Conservation (phyloP, 2,113 vertebrate genomes). For the Cebidichthys violaceus region DNA sequence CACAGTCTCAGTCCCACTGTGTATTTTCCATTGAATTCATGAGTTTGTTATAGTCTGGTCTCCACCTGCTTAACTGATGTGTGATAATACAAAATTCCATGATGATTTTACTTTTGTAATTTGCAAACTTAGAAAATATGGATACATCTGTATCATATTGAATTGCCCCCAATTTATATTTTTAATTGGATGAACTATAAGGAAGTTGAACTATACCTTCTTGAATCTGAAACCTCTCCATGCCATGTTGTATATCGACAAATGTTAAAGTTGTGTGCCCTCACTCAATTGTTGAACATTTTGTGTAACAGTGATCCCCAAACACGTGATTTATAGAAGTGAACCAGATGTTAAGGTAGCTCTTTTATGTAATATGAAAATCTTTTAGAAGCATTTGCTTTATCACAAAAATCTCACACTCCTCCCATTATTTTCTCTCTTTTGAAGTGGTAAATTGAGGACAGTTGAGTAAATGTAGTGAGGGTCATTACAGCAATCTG, state of each 20-base stretch:
- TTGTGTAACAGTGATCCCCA: background rate
- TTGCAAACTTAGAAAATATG: background rate
- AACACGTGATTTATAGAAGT: background rate
- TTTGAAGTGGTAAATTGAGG: background rate
- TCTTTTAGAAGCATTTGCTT: background rate
- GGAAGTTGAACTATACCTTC: background rate
- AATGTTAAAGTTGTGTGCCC: background rate
- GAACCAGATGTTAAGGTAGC: background rate
- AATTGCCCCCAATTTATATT: background rate
- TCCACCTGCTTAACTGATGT: background rate
- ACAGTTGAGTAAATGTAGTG: conserved; percentile 1
- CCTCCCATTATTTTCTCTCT: background rate
- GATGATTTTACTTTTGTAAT: background rate
- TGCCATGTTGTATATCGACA: background rate
- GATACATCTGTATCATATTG: background rate
- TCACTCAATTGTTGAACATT: background rate
- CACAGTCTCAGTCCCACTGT: background rate
- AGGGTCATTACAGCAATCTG: background rate
- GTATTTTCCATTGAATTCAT: background rate
- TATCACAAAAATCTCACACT: background rate
- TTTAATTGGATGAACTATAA: background rate
- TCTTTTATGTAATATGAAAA: background rate
- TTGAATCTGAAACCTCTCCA: background rate
- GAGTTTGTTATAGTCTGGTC: background rate
- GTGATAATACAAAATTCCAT: background rate